These are phyloP conservation scores for Arizona elegans DNA, from an alignment of 2,113 vertebrate genomes.

Conservation along the genomic window DNA sequence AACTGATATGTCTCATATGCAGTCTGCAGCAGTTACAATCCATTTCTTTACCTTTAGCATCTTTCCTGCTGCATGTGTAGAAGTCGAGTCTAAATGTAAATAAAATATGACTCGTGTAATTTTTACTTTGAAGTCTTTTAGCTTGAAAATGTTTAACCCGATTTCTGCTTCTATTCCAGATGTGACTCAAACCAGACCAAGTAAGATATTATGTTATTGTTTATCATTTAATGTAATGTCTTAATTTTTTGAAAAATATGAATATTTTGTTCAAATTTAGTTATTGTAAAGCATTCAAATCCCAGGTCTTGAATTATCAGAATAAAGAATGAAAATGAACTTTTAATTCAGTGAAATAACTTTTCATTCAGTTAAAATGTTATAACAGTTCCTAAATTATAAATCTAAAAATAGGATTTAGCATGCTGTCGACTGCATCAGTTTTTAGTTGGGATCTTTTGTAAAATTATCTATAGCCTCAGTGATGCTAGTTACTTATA, in stretches of 20 bases:
- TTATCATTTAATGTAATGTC: background rate
- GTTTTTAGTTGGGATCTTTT: background rate
- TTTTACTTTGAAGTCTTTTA: background rate
- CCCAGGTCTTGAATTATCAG: background rate
- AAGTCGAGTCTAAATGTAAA: background rate
- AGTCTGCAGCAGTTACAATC: background rate
- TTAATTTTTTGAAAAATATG: background rate
- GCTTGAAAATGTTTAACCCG: constrained; percentile 30
- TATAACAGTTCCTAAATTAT: background rate
- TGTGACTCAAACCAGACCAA: constrained; percentile 63
- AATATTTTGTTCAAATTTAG: background rate
- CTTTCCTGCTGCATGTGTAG: background rate
- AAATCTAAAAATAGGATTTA: background rate
- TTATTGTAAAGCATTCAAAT: background rate
- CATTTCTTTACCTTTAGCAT: background rate
- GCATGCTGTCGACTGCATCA: background rate
- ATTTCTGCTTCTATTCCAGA: constrained; percentile 47
- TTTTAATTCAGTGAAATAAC: background rate
- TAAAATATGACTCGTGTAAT: background rate
- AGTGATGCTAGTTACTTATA: background rate
- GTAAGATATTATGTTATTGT: constrained; percentile 52
- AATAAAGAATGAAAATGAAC: background rate
- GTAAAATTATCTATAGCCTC: background rate
- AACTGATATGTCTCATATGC: background rate
- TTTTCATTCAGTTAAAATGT: background rate